Evolutionary conservation across 2,797 vertebrate species (phyloP).

Genomic region (Otolemur crassicaudatus): DNA sequence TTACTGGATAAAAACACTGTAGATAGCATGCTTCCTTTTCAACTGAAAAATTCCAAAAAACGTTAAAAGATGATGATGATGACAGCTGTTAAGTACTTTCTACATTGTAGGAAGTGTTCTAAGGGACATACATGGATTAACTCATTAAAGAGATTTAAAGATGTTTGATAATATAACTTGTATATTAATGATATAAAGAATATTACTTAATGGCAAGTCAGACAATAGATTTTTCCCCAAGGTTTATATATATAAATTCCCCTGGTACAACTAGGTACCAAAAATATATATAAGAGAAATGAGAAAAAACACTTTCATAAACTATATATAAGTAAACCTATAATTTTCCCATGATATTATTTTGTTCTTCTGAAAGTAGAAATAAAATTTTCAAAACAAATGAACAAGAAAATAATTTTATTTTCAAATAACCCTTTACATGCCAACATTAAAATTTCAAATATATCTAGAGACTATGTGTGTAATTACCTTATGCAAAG

Average conservation of each 20-base stretch:
- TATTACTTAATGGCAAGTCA: constrained; percentile 58
- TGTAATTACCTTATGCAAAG: constrained; percentile 69
- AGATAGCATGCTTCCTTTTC: constrained; percentile 76
- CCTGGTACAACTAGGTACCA: constrained; percentile 53
- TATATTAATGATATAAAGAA: constrained; percentile 54
- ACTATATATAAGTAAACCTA: constrained; percentile 51
- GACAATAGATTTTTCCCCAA: not conserved
- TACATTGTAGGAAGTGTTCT: constrained; percentile 9
- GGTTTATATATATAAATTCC: constrained; percentile 56
- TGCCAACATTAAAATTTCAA: constrained; percentile 75
- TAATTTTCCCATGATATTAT: constrained; percentile 43
- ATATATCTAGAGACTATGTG: constrained; percentile 70
- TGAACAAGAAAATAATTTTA: constrained; percentile 74
- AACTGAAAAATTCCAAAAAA: constrained; percentile 52
- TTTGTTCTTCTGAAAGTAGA: constrained; percentile 80
- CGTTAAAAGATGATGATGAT: constrained; percentile 53
- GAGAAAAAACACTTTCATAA: constrained; percentile 42
- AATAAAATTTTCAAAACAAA: constrained; percentile 79
- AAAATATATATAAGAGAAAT: constrained; percentile 5
- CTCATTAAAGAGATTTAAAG: constrained; percentile 64
- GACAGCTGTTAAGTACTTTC: constrained; percentile 36
- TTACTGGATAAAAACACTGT: constrained; percentile 58
- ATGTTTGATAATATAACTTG: constrained; percentile 44
- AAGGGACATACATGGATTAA: constrained; percentile 10
- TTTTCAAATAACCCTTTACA: constrained; percentile 77